Base-by-base conservation (phyloP, 2,888 invertebrate genomes). In the Harpagoxenus sublaevis region DNA sequence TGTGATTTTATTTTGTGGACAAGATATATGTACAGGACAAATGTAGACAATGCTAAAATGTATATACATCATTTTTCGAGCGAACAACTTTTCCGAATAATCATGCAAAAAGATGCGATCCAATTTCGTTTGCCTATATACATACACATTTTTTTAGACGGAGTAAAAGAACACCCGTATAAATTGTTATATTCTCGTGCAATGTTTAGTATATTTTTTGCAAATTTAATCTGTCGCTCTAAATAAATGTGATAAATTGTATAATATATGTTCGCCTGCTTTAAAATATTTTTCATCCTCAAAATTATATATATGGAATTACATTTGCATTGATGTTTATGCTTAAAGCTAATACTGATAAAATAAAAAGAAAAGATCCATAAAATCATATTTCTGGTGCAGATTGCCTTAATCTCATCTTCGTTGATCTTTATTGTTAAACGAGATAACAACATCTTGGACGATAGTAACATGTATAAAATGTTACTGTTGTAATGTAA, bases 101-200 rank as follows among this genome's bases (percentile, higher is more conserved):
- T 87, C 9, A 12, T 71, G 23, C 35, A 87, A n/a, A 55, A 65
- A 79, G 31, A 68, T 57, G 48, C 45, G 23, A 82, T 62, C 18
- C 12, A 39, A 10, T 81, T 15, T 23, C 62, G 9, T 1, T 45
- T 15, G 28, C 48, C 39, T n/a, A 53, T n/a, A 53, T 70, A 31
- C 3, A 60, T 66, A 31, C 55, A 51, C 23, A 31, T 73, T 63
- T 75, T 9, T 35, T 10, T 62, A 74, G 60, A 84, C 74, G 53
- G 63, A 78, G 60, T 12, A 55, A 57, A 45, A 60, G 70, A 84
- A 87, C 66, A 82, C 66, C 60, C 53, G 45, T 35, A 35, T 45
- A 45, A 74, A 62, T 74, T n/a, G 15, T 12, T 75, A 23, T 4
- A 35, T 4, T 35, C n/a, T 60, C n/a, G 5, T 31, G 8, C 9